phyloP scores from a whole-genome alignment of 2,113 vertebrate genomes.

The Panurus biarmicus region DNA sequence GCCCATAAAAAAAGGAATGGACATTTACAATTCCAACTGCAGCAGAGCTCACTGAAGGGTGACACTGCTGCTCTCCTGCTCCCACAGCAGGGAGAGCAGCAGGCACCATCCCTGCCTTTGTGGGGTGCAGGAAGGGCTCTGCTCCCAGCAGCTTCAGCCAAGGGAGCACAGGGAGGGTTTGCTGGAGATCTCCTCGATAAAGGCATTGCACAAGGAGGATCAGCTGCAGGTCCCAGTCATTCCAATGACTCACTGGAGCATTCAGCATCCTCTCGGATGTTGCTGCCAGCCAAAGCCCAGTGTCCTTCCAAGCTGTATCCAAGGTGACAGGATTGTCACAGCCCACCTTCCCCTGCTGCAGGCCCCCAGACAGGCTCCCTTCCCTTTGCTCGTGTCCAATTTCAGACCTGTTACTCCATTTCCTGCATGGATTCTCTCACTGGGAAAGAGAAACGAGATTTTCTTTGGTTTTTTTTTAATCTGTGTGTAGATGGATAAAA shows the following conservation, averaged over 20 bases:
- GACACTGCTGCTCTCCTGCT: neutral
- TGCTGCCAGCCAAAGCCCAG: constrained; percentile 30
- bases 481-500: neutral
- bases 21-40: neutral
- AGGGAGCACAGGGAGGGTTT: neutral
- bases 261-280: neutral
- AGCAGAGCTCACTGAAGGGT: neutral
- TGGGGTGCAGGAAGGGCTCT: neutral
- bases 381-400: neutral
- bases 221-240: neutral
- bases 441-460: neutral
- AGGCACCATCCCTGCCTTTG: rapidly evolving
- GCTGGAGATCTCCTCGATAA: neutral
- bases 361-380: neutral
- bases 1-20: neutral
- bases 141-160: neutral
- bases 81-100: neutral
- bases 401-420: neutral
- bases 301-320: constrained; percentile 74
- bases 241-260: neutral
- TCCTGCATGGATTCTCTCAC: neutral
- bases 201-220: neutral
- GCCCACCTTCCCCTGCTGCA: neutral
- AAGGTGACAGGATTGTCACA: constrained; percentile 70
- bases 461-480: neutral